phyloP scores from a whole-genome alignment of 2,113 vertebrate species.

The Pelecanus crispus region DNA sequence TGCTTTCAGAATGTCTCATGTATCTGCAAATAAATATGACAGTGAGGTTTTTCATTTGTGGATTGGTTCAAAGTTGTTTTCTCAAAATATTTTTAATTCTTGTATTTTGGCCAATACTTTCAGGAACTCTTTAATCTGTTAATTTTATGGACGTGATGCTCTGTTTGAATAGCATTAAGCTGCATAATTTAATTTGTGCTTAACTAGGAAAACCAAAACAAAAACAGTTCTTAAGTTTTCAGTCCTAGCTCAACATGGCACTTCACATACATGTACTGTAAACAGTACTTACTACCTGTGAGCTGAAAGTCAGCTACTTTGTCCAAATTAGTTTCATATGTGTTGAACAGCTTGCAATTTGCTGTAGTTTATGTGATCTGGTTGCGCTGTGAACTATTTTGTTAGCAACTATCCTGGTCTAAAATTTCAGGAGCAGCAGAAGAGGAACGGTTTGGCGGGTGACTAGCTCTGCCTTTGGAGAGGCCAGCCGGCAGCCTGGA shows the following conservation, averaged over 20 bases:
- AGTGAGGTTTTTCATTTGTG: conserved; percentile 1
- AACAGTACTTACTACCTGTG: background rate
- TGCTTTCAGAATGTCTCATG: conserved; percentile 20
- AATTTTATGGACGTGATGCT: background rate
- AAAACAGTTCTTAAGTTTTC: background rate
- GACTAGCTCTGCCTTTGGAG: background rate
- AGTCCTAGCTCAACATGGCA: background rate
- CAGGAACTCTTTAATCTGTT: conserved; percentile 44
- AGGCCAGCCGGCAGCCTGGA: background rate
- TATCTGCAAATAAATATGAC: conserved; percentile 28
- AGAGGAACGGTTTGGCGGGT: background rate
- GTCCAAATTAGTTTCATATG: background rate
- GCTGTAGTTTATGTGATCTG: background rate
- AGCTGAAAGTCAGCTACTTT: background rate
- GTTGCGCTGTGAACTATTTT: background rate
- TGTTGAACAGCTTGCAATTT: background rate
- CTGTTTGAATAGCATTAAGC: conserved; percentile 32
- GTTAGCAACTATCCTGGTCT: background rate
- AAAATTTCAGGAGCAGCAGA: background rate
- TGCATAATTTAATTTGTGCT: conserved; percentile 44
- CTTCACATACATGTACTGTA: background rate
- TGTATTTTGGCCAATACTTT: conserved; percentile 26
- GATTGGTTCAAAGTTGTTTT: conserved; percentile 1
- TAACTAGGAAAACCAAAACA: conserved; percentile 8
- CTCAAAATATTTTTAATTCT: conserved; percentile 35